Evolutionary conservation across 2,797 vertebrate species (phyloP).

Genomic region (Aphelocoma californica): DNA sequence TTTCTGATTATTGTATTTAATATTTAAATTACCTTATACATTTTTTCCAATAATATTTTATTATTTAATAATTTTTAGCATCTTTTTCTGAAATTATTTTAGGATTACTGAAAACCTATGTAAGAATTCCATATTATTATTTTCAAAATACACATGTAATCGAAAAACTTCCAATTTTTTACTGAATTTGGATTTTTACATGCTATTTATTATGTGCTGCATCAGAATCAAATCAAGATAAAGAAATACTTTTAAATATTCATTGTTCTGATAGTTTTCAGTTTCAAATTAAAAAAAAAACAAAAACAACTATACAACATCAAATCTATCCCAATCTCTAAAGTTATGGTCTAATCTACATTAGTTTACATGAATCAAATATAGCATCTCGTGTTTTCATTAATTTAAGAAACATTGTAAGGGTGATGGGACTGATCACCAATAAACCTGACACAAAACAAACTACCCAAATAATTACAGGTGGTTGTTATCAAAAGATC

Average conservation of each 20-base stretch:
- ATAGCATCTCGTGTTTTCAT: not conserved
- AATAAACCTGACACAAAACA: not conserved
- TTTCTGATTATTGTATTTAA: not conserved
- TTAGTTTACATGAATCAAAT: not conserved
- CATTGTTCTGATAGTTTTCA: not conserved
- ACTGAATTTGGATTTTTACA: not conserved
- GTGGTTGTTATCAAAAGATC: not conserved
- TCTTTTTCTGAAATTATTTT: not conserved
- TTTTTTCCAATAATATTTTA: rapidly evolving
- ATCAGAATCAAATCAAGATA: not conserved
- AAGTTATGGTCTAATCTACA: not conserved
- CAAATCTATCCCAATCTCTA: not conserved
- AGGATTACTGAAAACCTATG: not conserved
- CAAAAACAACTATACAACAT: not conserved
- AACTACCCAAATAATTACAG: not conserved
- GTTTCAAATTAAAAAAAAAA: not conserved
- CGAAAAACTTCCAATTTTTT: not conserved
- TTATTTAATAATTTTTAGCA: not conserved
- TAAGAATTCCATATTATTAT: not conserved
- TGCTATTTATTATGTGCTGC: rapidly evolving
- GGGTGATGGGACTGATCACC: not conserved
- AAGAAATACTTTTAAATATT: not conserved
- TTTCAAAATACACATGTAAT: not conserved
- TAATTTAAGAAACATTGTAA: not conserved
- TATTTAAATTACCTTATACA: not conserved